Evolutionary conservation across 2,888 invertebrate species (phyloP).

Genomic region (Chymomyza fuscimana): DNA sequence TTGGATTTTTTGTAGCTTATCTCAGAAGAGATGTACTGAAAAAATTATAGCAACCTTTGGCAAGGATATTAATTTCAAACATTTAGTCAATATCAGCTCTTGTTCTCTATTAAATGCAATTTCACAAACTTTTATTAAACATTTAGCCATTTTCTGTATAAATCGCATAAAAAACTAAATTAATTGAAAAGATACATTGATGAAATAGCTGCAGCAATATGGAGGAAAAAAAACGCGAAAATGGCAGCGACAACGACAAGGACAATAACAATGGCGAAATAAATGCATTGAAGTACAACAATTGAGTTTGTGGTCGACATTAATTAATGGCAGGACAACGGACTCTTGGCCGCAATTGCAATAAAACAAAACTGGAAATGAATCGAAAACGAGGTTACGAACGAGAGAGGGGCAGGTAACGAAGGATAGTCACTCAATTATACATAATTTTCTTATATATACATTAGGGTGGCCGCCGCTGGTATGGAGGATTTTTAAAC

Average conservation of each 20-base stretch:
- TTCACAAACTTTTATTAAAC: background rate
- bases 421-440: constrained; percentile 10
- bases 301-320: constrained; percentile 18
- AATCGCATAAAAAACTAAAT: background rate
- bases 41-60: background rate
- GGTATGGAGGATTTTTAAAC: too few relatives aligned
- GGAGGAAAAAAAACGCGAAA: background rate
- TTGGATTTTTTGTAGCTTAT: too few relatives aligned
- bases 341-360: background rate
- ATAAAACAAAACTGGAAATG: background rate
- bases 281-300: constrained; percentile 1
- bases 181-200: constrained; percentile 4
- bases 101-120: background rate
- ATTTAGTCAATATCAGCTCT: background rate
- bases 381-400: background rate
- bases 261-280: constrained; percentile 2
- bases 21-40: too few relatives aligned
- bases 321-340: constrained; percentile 15
- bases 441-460: background rate
- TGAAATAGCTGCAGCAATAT: background rate
- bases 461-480: too few relatives aligned
- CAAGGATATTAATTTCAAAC: background rate
- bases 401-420: background rate
- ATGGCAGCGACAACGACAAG: background rate
- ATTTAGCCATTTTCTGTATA: background rate